Base-by-base conservation (phyloP, 2,113 vertebrate genomes). In the Halcyon senegalensis region DNA sequence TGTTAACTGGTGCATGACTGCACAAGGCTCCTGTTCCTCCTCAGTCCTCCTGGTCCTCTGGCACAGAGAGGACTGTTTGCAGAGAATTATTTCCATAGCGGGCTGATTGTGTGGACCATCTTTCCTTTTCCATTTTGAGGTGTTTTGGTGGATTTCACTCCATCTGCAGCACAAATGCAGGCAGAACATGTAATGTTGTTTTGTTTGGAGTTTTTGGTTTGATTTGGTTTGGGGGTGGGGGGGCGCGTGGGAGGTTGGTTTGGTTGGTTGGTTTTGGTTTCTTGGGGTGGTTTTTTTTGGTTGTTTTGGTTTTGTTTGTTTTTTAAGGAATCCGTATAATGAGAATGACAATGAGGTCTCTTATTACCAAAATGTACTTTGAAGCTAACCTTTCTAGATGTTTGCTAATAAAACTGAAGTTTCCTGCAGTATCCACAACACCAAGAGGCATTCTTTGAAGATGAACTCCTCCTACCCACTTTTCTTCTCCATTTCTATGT, bases 1-100 rank as follows among this genome's bases (percentile, higher is more conserved):
- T 94, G 78, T 85, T 87, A 94, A 87, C 77, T 77, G 72, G 70
- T 96, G 89, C 86, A 19, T 95, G 90, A 72, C 93, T 92, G 64
- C 75, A 73, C n/a, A 70, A 73, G 78, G 60, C 63, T 96, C 72
- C 69, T 44, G 68, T 64, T 95, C 70, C 83, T 85, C 68, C 88
- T 92, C 7, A 5, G 48, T 50, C 68, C 77, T 94, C 91, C 62
- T 56, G n/a, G 21, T 60, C 88, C 37, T 58, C 89, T 92, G 91
- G 86, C 70, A 70, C 70, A 44, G 75, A n/a, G 50, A 68, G 21
- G 44, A 39, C 37, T 51, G 31, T 88, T 87, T 63, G 51, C 23
- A 88, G 28, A 72, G 43, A 48, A 17, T 80, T 63, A 30, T 75
- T 84, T 81, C 48, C 17, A 6, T 30, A 75, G 14, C 0, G 6